Conservation (phyloP, 1,140 invertebrate genomes). For the Drosophila burlai region DNA sequence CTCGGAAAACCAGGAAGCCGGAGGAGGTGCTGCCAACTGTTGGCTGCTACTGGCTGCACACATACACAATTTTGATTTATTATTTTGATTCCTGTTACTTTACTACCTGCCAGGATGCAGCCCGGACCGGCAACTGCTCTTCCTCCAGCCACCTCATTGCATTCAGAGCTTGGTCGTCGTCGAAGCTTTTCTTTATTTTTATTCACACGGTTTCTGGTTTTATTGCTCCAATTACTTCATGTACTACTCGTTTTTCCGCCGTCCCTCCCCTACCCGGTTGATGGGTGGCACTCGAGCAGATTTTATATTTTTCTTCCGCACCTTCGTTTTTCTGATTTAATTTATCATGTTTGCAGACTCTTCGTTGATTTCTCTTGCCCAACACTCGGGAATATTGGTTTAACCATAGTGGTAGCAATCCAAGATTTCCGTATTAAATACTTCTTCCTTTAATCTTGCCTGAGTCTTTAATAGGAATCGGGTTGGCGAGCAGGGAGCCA, state of each 20-base stretch:
- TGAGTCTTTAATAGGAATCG: not conserved
- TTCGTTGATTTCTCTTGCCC: slow-evolving; percentile 16
- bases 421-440: not conserved
- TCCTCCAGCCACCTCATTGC: slow-evolving; percentile 20
- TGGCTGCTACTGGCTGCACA: slow-evolving; percentile 40
- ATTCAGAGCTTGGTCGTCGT: slow-evolving; percentile 35
- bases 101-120: slow-evolving; percentile 70
- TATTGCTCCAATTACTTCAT: slow-evolving; percentile 80
- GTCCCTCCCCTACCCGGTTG: not conserved
- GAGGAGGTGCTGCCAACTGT: slow-evolving; percentile 57
- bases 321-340: slow-evolving; percentile 29
- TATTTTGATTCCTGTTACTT: slow-evolving; percentile 79
- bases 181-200: slow-evolving; percentile 62
- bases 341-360: slow-evolving; percentile 35
- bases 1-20: slow-evolving; percentile 6
- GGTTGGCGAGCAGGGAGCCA: not conserved
- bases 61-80: slow-evolving; percentile 75
- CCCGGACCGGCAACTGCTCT: slow-evolving; percentile 2
- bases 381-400: not conserved
- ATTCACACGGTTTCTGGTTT: slow-evolving; percentile 75
- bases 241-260: slow-evolving; percentile 47
- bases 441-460: not conserved
- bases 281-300: slow-evolving; percentile 56
- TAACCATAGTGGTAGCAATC: not conserved
- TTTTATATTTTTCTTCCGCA: slow-evolving; percentile 60